Evolutionary conservation across 2,113 vertebrate species (phyloP), one percentile per base, ranked within the genome.

Genomic region (Platichthys stellatus): DNA sequence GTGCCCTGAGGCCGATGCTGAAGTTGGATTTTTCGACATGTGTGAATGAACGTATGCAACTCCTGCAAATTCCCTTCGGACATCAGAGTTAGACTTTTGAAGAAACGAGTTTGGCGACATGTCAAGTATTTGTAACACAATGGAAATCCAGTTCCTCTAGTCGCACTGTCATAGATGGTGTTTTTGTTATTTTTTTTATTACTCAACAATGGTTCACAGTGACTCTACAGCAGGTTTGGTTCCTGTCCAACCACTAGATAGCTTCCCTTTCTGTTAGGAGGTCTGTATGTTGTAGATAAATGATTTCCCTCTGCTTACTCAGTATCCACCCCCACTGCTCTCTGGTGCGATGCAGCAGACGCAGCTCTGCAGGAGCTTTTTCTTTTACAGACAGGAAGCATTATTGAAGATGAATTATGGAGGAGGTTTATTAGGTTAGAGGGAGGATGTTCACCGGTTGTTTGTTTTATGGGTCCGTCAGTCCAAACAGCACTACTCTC

Each of bases 331-430:
- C 21, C 40, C 23, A 7, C 1, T 51, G 51, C 35, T 40, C 58
- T 67, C 62, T 51, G 18, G 47, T 75, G 23, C 40, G 53, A 74
- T 64, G 40, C 7, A 26, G 23, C 18, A 23, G 20, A 43, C 47
- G 24, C 54, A 71, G 54, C 21, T 54, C 2, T 49, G 58, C 40
- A n/a, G 31, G 54, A 31, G 21, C 21, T 69, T 80, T 63, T 63
- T 43, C 70, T 23, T 59, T 24, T 18, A 57, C n/a, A 60, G 21
- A 70, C 40, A 53, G 63, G 38, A 69, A 63, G 31, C 62, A 69
- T 63, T 72, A 63, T 45, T 28, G 61, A 23, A 18, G 21, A 82
- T 90, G 54, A 86, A 82, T 90, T 80, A 80, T 89, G 65, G 57
- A 81, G 58, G 72, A 72, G 5, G 40, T 38, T 65, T 63, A 85